These are phyloP conservation scores for Papilio dardanus DNA, from an alignment of 1,140 invertebrate species.

Conservation along the genomic window DNA sequence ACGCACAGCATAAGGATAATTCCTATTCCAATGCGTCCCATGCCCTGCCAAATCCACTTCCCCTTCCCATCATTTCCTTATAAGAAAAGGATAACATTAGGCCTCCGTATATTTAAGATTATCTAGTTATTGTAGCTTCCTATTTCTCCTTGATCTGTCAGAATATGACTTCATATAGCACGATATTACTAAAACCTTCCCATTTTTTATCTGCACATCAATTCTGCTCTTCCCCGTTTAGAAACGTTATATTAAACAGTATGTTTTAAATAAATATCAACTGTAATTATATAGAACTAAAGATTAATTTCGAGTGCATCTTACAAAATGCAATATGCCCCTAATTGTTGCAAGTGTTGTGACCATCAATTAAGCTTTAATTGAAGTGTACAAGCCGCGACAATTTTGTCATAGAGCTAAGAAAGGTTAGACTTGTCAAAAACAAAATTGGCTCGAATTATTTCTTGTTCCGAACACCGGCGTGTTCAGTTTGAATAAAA, in stretches of 20 bases:
- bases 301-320: background rate
- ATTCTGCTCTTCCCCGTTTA: background rate
- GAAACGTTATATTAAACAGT: background rate
- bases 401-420: constrained; percentile 2
- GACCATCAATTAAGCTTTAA: constrained; percentile 6
- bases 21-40: no score
- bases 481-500: no score
- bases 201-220: constrained; percentile 5
- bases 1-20: no score
- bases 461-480: no score
- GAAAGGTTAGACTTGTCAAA: background rate
- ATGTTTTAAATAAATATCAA: background rate
- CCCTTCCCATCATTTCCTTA: no score
- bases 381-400: constrained; percentile 20
- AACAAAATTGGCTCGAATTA: background rate
- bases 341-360: constrained; percentile 9
- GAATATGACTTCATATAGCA: background rate
- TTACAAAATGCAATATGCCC: background rate
- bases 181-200: background rate
- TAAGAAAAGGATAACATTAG: no score
- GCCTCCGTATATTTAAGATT: background rate
- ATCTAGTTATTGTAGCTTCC: no score
- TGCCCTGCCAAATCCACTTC: no score
- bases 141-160: background rate
- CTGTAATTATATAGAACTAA: background rate